Evolutionary conservation across 2,888 invertebrate genomes (phyloP), one percentile per base, ranked within the genome.

Genomic region (Shargacucullia verbasci): DNA sequence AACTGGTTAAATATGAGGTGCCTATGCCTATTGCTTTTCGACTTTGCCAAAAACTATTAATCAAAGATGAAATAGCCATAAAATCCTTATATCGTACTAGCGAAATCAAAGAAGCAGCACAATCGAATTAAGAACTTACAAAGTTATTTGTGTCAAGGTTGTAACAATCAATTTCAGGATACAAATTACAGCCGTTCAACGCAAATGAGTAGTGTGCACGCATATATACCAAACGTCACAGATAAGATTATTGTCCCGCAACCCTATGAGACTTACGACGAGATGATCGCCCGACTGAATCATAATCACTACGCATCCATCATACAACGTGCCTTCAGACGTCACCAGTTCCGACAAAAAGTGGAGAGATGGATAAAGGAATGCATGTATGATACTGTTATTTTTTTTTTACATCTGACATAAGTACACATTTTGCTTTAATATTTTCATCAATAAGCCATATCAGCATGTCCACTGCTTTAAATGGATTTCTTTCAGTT

Each of bases 271-370:
- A 95, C 95, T 0, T 95, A 95, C 59, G 95, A 95, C 0, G 95
- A 96, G 76, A 94, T 95, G 87, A 90, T 95, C 45, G 88, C 83
- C 27, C 90, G 95, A 1, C 88, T 95, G 50, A 95, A 95, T 70
- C 94, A 95, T 59, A 86, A 95, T 33, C 91, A 94, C 68, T 95
- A 93, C 79, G 95, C 95, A 31, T 83, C 94, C 8, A 87, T 95
- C 39, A 96, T 97, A 70, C 97, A 97, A 81, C 92, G 96, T 60
- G 94, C 95, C 52, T 96, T 95, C 78, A 91, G 95, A 60, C 95
- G 95, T 44, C 94, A 96, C 85, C 94, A 94, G 77, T 94, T 91
- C 64, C 82, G 94, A 25, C 84, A 88, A 72, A 90, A 89, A 68
- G 86, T 92, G 6, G 35, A 76, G 0, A 80, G 66, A 57, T 94